A percentile compares a stretch with the other conserved stretches of the same genome.
phyloP scores from a whole-genome alignment of 1,140 invertebrate genomes.

The Ceratosolen solmsi region DNA sequence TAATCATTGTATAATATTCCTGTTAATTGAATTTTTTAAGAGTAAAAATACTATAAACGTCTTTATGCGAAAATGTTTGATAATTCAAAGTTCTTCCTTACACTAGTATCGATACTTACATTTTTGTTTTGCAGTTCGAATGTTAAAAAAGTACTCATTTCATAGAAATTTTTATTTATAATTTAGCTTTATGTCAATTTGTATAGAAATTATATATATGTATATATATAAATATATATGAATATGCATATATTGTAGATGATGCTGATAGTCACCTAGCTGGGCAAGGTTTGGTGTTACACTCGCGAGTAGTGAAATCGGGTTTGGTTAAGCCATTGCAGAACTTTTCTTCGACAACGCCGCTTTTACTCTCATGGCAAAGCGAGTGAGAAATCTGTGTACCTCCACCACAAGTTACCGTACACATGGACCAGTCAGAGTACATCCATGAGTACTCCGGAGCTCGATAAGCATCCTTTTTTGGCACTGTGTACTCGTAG shows the following conservation, averaged over 20 bases:
- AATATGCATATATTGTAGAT: background rate
- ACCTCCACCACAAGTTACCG: conserved; percentile 84
- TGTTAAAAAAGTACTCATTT: too few species aligned
- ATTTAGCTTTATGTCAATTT: too few species aligned
- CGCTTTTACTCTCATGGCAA: conserved; percentile 79
- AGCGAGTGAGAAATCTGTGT: conserved; percentile 77
- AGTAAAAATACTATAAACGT: too few species aligned
- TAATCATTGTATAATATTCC: too few species aligned
- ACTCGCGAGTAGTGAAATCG: conserved; percentile 75
- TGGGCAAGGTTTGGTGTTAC: conserved; percentile 83
- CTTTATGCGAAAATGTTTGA: too few species aligned
- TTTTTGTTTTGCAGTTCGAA: too few species aligned
- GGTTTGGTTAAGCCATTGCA: conserved; percentile 78
- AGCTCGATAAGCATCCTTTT: conserved; percentile 76
- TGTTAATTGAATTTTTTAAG: too few species aligned
- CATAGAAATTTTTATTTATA: too few species aligned
- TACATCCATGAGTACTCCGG: conserved; percentile 82
- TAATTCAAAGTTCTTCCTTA: too few species aligned
- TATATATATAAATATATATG: too few species aligned
- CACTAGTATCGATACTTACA: too few species aligned
- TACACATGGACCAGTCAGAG: conserved; percentile 86
- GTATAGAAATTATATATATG: too few species aligned
- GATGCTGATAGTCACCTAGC: conserved; percentile 74
- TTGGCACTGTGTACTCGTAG: conserved; percentile 88
- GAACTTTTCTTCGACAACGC: conserved; percentile 78